Percentiles rank a stretch among this genome's conserved stretches.
Evolutionary conservation across 2,888 invertebrate species (phyloP).

Genomic region (Andrena marginata): DNA sequence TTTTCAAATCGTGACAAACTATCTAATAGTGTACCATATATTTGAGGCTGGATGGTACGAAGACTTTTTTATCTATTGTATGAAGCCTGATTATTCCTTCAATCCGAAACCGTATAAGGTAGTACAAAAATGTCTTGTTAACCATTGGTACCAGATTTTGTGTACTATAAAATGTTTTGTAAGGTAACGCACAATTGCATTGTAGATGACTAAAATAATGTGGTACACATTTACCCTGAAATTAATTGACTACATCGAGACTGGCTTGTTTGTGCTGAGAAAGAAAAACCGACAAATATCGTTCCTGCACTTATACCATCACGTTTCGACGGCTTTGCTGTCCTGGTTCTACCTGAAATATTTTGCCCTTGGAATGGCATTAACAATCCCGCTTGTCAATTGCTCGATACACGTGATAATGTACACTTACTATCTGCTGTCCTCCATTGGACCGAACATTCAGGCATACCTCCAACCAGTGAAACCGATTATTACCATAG

Average conservation of each 20-base stretch:
- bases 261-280: conserved; percentile 89
- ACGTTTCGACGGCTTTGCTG: conserved; percentile 87
- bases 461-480: too few species aligned
- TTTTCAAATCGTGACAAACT: conserved; percentile 86
- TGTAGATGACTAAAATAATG: conserved; percentile 80
- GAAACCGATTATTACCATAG: too few species aligned
- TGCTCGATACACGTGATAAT: too few species aligned
- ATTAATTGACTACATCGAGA: conserved; percentile 88
- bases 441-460: too few species aligned
- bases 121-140: background rate
- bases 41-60: conserved; percentile 56
- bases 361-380: too few species aligned
- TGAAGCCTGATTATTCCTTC: background rate
- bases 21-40: conserved; percentile 88
- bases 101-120: conserved; percentile 1
- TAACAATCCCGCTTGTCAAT: too few species aligned
- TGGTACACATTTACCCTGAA: conserved; percentile 86
- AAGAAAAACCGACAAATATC: conserved; percentile 89
- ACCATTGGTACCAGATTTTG: background rate
- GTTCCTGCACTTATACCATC: conserved; percentile 87
- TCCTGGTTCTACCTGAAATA: conserved; percentile 83
- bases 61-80: background rate
- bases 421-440: too few species aligned
- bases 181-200: background rate
- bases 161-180: background rate